These are phyloP conservation scores for Drosophila paucipuncta DNA, from an alignment of 2,888 invertebrate species.

Conservation along the genomic window DNA sequence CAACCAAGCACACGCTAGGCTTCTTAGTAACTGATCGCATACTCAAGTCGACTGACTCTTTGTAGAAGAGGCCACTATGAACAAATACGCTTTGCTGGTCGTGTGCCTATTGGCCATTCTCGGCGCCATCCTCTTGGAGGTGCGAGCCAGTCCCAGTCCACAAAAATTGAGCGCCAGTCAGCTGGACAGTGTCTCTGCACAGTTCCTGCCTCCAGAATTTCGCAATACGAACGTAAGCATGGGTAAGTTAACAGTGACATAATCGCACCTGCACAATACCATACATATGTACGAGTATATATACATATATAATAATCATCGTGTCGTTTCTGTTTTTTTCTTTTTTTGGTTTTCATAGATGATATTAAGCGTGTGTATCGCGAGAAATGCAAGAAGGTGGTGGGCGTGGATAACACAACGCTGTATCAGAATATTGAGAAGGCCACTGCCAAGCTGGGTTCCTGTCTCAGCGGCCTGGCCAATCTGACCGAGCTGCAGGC, in stretches of 20 bases:
- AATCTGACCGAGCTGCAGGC: constrained; percentile 87
- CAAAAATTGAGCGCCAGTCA: constrained; percentile 47
- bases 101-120: constrained; percentile 58
- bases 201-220: constrained; percentile 80
- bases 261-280: background rate
- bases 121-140: constrained; percentile 62
- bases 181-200: constrained; percentile 72
- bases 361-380: constrained; percentile 87
- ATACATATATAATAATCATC: background rate
- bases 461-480: constrained; percentile 87
- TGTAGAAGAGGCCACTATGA: constrained; percentile 42
- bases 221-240: constrained; percentile 77
- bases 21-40: constrained; percentile 16
- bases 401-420: constrained; percentile 86
- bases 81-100: constrained; percentile 59
- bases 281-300: too few relatives aligned
- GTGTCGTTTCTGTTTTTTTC: background rate
- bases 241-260: constrained; percentile 59
- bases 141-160: constrained; percentile 49
- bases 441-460: constrained; percentile 83
- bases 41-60: constrained; percentile 6
- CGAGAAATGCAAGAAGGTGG: constrained; percentile 89
- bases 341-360: constrained; percentile 69
- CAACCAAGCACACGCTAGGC: background rate
- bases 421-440: constrained; percentile 86